Evolutionary conservation across 2,113 vertebrate genomes (phyloP), one percentile per base, ranked within the genome.

Genomic region (Hyperopisus bebe): DNA sequence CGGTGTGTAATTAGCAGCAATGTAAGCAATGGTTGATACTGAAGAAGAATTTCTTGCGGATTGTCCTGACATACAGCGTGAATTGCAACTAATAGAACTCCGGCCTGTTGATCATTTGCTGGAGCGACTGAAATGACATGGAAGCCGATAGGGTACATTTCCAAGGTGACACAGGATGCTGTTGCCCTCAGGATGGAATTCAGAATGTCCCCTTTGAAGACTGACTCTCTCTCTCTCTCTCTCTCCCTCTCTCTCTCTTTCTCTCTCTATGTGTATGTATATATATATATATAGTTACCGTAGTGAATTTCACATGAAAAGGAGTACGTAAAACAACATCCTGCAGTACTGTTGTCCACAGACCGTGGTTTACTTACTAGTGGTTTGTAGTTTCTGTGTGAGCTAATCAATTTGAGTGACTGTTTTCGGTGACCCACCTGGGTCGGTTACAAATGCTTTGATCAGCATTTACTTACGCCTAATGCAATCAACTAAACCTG

Each of bases 1-100:
- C 80, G 5, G 27, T 84, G 42, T 53, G 51, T 27, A 58, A 89
- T 89, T 89, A 89, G 80, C 80, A 51, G 88, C 70, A 0, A 3
- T 27, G 50, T 21, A 83, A 48, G 48, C 48, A 42, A 13, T 27
- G 31, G 10, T 11, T 42, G 39, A 15, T 39, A 51, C 53, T 5
- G 88, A 55, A 89, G 50, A 42, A 19, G 50, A 31, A 44, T 47
- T 53, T 39, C 48, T 9, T 85, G 35, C 31, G 15, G 51, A 27
- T 83, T 13, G 39, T 55, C 62, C 82, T 58, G 89, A 48, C 39
- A 1, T 46, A 42, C 6, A 17, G 6, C 10, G 27, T 84, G 47
- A 88, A 31, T 50, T 35, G 88, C 17, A 82, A n/a, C 74, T 19
- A 42, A 19, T 80, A 2, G 11, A 39, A 80, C 74, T 7, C 15